A percentile compares a stretch with the other conserved stretches of the same genome.
Evolutionary conservation across 2,888 invertebrate genomes (phyloP).

Genomic region (Xanthia icteritia): DNA sequence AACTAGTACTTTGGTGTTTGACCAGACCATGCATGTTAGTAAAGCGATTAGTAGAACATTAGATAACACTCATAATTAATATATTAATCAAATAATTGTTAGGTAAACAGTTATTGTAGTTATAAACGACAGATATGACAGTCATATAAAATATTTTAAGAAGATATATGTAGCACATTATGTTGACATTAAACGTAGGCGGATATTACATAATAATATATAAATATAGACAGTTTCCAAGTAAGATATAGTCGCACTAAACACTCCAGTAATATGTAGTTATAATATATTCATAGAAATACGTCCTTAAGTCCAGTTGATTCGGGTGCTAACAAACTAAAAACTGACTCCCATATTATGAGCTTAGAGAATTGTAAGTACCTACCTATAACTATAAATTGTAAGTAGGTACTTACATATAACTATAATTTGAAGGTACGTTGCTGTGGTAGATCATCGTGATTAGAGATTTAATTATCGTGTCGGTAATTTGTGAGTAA

Average conservation of each 20-base stretch:
- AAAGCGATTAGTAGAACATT: constrained; percentile 62
- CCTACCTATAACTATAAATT: not conserved
- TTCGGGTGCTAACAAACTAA: constrained; percentile 53
- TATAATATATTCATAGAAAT: constrained; percentile 44
- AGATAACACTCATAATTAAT: constrained; percentile 55
- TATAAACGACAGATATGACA: constrained; percentile 41
- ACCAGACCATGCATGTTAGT: constrained; percentile 80
- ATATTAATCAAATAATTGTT: constrained; percentile 42
- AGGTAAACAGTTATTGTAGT: constrained; percentile 38
- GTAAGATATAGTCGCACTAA: constrained; percentile 47
- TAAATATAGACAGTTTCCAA: constrained; percentile 49
- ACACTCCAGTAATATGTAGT: constrained; percentile 51
- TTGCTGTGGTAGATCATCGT: not conserved
- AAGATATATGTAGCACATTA: constrained; percentile 49
- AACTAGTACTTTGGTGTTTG: constrained; percentile 70
- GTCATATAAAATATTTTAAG: constrained; percentile 43
- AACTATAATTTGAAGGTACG: not conserved
- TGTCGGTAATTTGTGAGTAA: constrained; percentile 3
- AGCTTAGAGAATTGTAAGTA: constrained; percentile 16
- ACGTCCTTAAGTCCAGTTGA: constrained; percentile 66
- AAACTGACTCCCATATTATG: constrained; percentile 47
- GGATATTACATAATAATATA: constrained; percentile 55
- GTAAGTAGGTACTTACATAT: not conserved
- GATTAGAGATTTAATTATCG: not conserved
- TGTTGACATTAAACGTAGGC: constrained; percentile 35